Evolutionary conservation across 2,797 vertebrate species (phyloP).

Genomic region (Tenualosa thibaudeaui): DNA sequence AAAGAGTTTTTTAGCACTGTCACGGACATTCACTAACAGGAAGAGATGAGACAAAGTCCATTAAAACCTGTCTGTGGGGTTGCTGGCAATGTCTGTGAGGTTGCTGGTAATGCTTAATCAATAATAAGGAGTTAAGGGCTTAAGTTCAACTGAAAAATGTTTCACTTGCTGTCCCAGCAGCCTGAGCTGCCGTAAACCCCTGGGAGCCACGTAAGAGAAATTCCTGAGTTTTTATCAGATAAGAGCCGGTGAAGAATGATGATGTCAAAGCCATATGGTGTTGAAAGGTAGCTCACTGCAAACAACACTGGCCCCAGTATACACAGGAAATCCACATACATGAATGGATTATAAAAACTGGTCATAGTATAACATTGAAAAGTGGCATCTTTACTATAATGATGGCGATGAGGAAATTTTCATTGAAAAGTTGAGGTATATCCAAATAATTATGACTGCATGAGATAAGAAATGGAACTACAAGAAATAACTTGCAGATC

Average conservation of each 20-base stretch:
- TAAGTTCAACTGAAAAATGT: background rate
- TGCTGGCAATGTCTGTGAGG: background rate
- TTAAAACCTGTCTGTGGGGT: background rate
- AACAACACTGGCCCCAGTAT: background rate
- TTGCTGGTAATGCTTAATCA: conserved; percentile 7
- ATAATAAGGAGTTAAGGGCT: conserved; percentile 8
- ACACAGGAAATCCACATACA: background rate
- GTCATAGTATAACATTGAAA: background rate
- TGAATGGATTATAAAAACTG: background rate
- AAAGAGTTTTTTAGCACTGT: background rate
- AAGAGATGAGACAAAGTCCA: conserved; percentile 19
- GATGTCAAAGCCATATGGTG: conserved; percentile 32
- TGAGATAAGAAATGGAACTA: background rate
- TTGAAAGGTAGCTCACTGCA: conserved; percentile 19
- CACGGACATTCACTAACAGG: background rate
- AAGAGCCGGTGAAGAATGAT: conserved; percentile 35
- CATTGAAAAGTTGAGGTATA: background rate
- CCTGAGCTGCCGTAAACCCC: background rate
- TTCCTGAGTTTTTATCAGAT: conserved; percentile 36
- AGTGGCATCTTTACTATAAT: too few relatives aligned
- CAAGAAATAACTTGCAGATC: background rate
- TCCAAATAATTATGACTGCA: background rate
- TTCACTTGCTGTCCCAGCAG: conserved; percentile 11
- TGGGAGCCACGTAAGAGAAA: conserved; percentile 20
- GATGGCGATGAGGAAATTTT: too few relatives aligned